phyloP scores from a whole-genome alignment of 2,797 vertebrate genomes.

The Helarctos malayanus region DNA sequence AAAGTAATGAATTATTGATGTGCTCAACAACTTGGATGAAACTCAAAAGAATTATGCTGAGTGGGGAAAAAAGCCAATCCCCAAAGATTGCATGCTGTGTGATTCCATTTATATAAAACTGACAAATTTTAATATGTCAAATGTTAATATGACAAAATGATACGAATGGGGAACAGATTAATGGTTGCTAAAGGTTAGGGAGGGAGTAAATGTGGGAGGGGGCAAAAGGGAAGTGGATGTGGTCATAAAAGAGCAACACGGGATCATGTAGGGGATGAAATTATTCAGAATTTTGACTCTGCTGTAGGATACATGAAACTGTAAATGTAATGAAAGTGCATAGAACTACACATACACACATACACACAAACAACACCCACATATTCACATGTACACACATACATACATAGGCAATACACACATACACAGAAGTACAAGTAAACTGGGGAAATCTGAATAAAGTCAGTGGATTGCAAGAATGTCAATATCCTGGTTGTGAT shows the following conservation, averaged over 20 bases:
- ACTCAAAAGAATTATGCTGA: neutral
- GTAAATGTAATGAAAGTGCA: neutral
- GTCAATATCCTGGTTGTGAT: neutral
- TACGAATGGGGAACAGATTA: neutral
- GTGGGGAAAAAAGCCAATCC: neutral
- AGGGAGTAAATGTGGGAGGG: neutral
- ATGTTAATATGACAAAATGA: slow-evolving; percentile 2
- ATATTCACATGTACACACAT: neutral
- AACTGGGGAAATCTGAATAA: neutral
- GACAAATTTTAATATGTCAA: neutral
- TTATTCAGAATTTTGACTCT: neutral
- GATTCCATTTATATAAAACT: neutral
- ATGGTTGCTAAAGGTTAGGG: neutral
- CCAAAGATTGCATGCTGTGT: neutral
- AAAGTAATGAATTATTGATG: slow-evolving; percentile 33
- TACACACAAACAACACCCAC: neutral
- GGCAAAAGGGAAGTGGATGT: neutral
- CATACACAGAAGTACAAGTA: neutral
- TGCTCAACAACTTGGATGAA: neutral
- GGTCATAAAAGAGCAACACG: neutral
- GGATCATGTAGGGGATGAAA: neutral
- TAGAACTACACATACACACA: neutral
- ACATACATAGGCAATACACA: neutral
- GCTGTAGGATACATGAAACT: neutral
- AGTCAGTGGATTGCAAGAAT: neutral